Conservation (phyloP, 1,140 invertebrate genomes). For the Scylla paramamosain region DNA sequence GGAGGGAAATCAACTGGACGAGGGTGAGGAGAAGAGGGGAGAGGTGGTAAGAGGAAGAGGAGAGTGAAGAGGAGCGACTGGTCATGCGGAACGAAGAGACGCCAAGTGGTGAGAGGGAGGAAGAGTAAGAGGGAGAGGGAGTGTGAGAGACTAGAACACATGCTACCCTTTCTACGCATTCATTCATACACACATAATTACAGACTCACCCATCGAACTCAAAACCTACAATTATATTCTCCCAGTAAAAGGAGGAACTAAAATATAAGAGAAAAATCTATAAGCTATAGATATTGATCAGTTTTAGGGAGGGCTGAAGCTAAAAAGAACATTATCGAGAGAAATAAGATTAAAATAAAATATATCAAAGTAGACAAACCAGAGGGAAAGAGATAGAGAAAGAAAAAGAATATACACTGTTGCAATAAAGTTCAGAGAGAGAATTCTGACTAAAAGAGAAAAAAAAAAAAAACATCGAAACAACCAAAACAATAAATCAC, state of each 20-base stretch:
- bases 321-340: too few species aligned
- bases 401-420: neutral
- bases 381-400: neutral
- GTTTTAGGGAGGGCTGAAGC: neutral
- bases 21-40: neutral
- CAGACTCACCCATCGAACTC: neutral
- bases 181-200: neutral
- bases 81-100: neutral
- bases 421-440: constrained; percentile 41
- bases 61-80: neutral
- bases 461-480: constrained; percentile 6
- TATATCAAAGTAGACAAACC: too few species aligned
- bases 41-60: neutral
- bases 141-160: neutral
- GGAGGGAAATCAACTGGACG: neutral
- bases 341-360: too few species aligned
- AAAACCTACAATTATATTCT: neutral
- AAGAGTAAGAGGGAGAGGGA: neutral
- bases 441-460: too few species aligned
- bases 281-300: neutral
- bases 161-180: neutral
- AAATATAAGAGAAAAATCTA: neutral
- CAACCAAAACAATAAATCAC: neutral
- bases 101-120: neutral
- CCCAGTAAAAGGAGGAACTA: neutral